Evolutionary conservation across 2,113 vertebrate genomes (phyloP).

Genomic region (Tamias sibiricus): DNA sequence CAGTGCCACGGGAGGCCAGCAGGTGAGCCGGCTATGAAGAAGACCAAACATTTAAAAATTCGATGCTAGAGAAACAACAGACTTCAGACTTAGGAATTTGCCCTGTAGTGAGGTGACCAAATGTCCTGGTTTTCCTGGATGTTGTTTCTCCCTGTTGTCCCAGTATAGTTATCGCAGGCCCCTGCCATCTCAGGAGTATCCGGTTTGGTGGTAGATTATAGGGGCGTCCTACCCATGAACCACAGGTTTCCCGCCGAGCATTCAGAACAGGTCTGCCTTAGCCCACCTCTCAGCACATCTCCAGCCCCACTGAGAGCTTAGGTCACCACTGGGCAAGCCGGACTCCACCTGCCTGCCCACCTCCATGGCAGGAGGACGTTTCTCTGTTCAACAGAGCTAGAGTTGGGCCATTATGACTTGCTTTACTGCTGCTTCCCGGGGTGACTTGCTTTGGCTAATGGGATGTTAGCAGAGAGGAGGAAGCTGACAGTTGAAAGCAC

Average conservation of each 20-base stretch:
- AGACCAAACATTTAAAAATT: background rate
- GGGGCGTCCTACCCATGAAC: too few relatives aligned
- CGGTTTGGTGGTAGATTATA: background rate
- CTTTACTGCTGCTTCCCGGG: background rate
- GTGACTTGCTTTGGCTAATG: background rate
- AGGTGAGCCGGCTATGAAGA: background rate
- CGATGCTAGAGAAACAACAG: background rate
- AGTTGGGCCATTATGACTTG: too few relatives aligned
- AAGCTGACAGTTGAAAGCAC: background rate
- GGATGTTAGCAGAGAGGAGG: background rate
- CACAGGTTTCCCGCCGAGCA: background rate
- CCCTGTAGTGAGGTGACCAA: background rate
- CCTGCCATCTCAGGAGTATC: background rate
- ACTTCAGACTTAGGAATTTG: background rate
- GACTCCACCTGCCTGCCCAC: too few relatives aligned
- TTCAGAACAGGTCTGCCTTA: background rate
- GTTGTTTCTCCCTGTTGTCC: background rate
- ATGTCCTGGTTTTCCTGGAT: background rate
- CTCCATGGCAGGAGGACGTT: background rate
- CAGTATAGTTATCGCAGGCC: rapidly evolving
- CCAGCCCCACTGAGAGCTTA: background rate
- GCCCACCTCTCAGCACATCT: background rate
- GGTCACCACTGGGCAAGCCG: background rate
- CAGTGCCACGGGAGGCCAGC: background rate
- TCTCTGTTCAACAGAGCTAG: background rate